Base-by-base conservation (phyloP, 2,888 invertebrate genomes). In the Melanophora roralis region DNA sequence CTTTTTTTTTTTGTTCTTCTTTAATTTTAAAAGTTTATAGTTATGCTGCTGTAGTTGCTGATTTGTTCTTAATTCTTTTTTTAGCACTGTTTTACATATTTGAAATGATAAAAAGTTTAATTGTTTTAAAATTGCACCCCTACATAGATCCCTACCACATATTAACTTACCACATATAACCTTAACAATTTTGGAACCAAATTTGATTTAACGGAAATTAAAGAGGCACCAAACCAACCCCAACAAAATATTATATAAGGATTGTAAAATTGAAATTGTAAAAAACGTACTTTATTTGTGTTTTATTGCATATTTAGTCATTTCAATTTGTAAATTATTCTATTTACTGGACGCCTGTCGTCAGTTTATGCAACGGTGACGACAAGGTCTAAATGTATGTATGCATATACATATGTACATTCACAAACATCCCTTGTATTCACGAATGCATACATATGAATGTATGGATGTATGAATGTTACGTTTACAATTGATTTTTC, bases 401-500 rank as follows among this genome's bases (percentile, higher is more conserved):
- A 55, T 55, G 32, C 23, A 16, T 47, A 23, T 23, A 11, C 19
- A 36, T 53, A 55, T 62, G 32, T 49, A 19, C n/a, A 32, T 27
- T 34, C 8, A 16, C 57, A 74, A 74, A 40, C 73, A 47, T 74
- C 73, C 73, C 65, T 40, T 65, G n/a, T 75, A 11, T 51, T 32
- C 16, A 34, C 9, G 45, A 34, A 34, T 45, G n/a, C n/a, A n/a
- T n/a, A n/a, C n/a, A n/a, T n/a, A n/a, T n/a, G n/a, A 62, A 60
- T 27, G 6, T 27, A 43, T 14, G 51, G 34, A 47, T 47, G 53
- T 43, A 43, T 51, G 40, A 47, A 60, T 65, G n/a, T n/a, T n/a
- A n/a, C n/a, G n/a, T n/a, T n/a, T n/a, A 73, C 21, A 73, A 65
- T 73, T 65, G 57, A 57, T 73, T 73, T 73, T 55, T 45, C 62